Percentiles rank a stretch among this genome's conserved stretches.
Conservation (phyloP, 2,888 invertebrate species). For the Sarcophaga variegata region DNA sequence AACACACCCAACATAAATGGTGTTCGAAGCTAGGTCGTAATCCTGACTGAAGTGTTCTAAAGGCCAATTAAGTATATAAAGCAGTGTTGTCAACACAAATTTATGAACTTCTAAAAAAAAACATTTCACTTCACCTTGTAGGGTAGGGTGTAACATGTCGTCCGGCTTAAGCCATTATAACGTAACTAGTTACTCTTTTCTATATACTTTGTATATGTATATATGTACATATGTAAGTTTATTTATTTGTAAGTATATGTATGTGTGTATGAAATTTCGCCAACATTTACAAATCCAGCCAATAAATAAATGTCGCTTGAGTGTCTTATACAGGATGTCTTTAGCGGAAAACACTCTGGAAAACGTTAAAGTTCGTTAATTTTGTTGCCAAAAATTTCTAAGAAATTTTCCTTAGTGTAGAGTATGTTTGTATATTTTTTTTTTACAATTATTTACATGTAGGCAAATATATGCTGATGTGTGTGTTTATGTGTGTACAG, state of each 20-base stretch:
- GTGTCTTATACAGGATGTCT: slow-evolving; percentile 65
- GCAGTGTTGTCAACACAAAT: too few species aligned
- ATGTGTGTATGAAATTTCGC: slow-evolving; percentile 27
- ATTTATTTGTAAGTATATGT: neutral
- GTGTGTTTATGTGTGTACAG: neutral
- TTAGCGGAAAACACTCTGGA: slow-evolving; percentile 61
- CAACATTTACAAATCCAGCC: slow-evolving; percentile 69
- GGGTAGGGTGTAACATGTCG: too few species aligned
- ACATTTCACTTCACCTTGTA: too few species aligned
- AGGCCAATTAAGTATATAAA: too few species aligned
- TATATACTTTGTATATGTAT: neutral
- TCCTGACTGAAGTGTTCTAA: too few species aligned
- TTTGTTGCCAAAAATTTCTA: slow-evolving; percentile 71
- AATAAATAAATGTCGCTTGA: slow-evolving; percentile 72
- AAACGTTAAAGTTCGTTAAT: slow-evolving; percentile 71
- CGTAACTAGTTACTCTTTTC: too few species aligned
- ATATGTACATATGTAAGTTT: neutral
- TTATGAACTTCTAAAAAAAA: too few species aligned
- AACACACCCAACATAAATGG: too few species aligned
- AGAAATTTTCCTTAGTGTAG: neutral
- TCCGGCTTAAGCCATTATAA: too few species aligned
- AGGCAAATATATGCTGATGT: neutral
- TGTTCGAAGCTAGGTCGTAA: too few species aligned
- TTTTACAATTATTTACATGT: neutral
- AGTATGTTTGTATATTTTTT: neutral